Evolutionary conservation across 2,113 vertebrate genomes (phyloP).

Genomic region (Muntiacus reevesi): DNA sequence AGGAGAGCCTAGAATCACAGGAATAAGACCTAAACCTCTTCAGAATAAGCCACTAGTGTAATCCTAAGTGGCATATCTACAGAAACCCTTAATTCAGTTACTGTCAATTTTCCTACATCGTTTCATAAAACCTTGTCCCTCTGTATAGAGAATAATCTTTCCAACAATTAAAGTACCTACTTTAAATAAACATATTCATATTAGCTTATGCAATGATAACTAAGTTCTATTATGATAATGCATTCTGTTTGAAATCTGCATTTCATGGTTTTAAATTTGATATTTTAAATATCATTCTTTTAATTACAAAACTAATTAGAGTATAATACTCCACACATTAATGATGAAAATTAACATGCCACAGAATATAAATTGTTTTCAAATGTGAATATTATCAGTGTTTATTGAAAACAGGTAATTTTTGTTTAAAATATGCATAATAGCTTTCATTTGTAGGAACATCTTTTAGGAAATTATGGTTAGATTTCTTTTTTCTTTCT

Average conservation of each 20-base stretch:
- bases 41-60: background rate
- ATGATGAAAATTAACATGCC: constrained; percentile 4
- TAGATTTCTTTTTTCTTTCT: background rate
- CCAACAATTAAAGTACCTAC: background rate
- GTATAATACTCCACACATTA: background rate
- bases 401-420: background rate
- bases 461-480: background rate
- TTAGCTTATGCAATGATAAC: background rate
- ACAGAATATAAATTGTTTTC: background rate
- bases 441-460: background rate
- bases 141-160: background rate
- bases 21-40: background rate
- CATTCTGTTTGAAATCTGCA: background rate
- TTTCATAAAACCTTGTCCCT: background rate
- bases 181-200: constrained; percentile 10
- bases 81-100: background rate
- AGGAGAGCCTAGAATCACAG: background rate
- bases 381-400: background rate
- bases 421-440: background rate
- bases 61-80: background rate
- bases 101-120: background rate
- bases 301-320: constrained; percentile 26
- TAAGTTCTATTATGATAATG: background rate
- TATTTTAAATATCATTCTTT: background rate
- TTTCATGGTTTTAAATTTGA: constrained; percentile 13